These are phyloP conservation scores for Hypomecis atomaria DNA, from an alignment of 2,888 invertebrate genomes.

Conservation along the genomic window DNA sequence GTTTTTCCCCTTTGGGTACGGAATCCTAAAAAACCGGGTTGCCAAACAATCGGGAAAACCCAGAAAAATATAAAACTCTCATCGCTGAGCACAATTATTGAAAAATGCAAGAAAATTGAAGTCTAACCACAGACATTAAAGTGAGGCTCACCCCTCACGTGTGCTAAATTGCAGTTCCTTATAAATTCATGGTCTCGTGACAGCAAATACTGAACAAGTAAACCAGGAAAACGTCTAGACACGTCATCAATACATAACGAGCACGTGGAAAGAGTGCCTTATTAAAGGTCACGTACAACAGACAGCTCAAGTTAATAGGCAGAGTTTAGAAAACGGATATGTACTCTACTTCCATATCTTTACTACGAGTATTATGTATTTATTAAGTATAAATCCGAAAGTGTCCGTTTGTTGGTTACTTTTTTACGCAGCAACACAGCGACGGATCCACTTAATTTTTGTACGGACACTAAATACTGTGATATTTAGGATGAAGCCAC, in stretches of 20 bases:
- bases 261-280: constrained; percentile 64
- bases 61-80: not conserved
- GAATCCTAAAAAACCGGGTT: too few species aligned
- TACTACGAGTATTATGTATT: too few species aligned
- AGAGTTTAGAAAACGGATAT: not conserved
- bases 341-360: not conserved
- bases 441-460: too few species aligned
- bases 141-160: constrained; percentile 39
- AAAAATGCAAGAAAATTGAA: constrained; percentile 33
- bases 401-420: too few species aligned
- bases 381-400: too few species aligned
- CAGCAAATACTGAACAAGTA: constrained; percentile 68
- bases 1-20: too few species aligned
- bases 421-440: too few species aligned
- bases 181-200: constrained; percentile 72
- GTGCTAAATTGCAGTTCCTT: constrained; percentile 59
- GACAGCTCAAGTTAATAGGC: not conserved
- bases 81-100: not conserved
- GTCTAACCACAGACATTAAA: constrained; percentile 52
- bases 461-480: too few species aligned
- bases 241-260: constrained; percentile 74
- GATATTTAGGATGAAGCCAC: too few species aligned
- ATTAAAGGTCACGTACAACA: constrained; percentile 42
- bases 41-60: not conserved
- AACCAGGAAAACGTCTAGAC: constrained; percentile 70